Base-by-base conservation (phyloP, 2,888 invertebrate genomes). In the Ferdinandea cuprea region DNA sequence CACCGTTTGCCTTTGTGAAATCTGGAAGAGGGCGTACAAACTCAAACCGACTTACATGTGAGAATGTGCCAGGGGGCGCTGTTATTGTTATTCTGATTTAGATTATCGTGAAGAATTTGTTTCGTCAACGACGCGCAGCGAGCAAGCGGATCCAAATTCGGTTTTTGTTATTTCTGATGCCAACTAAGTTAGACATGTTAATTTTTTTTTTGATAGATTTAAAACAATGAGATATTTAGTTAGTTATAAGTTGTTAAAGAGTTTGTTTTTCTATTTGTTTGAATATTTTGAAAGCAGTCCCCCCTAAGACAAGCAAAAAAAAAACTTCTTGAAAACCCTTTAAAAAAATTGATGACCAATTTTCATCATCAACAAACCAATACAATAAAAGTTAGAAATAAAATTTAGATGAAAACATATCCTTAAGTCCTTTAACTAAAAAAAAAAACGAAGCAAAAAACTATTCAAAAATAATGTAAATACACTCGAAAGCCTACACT, bases 21-120 rank as follows among this genome's bases (percentile, higher is more conserved):
- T 98, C 87, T 98, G 98, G 98, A 98, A 98, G 91, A 93, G 96
- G 86, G 97, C 98, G 6, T 98, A 98, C 91, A 98, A 98, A 92
- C 95, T 96, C 89, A 97, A 97, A 88, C 96, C 96, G 1, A 94
- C 95, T 88, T 95, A 95, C 88, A 96, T 96, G 95, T 96, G 95
- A 91, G 90, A 91, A 87, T 88, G 88, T 87, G 89, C 89, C 86
- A 89, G 90, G 86, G 89, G 89, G 90, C 90, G 90, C 90, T 83
- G 78, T 83, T 78, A 73, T 72, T 83, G 83, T 83, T 83, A 83
- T 8, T 83, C 83, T 83, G 68, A 83, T 78, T 83, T 83, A 78
- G 77, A 72, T 71, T 77, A 72, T 71, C 77, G 66, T 66, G 81
- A 77, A 59, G 83, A 83, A 59, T 63, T 63, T 42, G 66, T 78